Percentiles rank a stretch among this genome's conserved stretches.
phyloP scores from a whole-genome alignment of 2,797 vertebrate genomes.

The Emydoidea blandingii region DNA sequence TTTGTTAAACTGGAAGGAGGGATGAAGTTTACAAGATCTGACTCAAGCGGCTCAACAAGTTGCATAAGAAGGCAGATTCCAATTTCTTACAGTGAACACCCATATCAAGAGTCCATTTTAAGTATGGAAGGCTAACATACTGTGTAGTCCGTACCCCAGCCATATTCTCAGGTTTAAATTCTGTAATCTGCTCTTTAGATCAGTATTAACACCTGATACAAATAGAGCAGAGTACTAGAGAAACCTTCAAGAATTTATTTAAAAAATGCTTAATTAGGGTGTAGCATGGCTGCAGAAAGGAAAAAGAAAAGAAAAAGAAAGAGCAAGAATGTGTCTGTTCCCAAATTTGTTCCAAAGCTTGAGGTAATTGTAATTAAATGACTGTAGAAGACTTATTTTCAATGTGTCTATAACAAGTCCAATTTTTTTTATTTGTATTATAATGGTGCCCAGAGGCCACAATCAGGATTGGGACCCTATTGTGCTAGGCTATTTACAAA shows the following conservation, averaged over 20 bases:
- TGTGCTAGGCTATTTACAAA: background rate
- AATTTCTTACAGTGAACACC: background rate
- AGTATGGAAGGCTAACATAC: background rate
- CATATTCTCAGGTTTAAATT: background rate
- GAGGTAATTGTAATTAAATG: background rate
- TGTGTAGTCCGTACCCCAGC: background rate
- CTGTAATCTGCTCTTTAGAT: background rate
- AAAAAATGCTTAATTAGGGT: background rate
- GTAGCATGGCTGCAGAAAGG: background rate
- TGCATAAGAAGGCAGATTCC: constrained; percentile 51
- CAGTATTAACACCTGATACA: background rate
- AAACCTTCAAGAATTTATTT: background rate
- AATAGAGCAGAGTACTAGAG: background rate
- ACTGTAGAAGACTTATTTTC: background rate
- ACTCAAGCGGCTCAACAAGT: constrained; percentile 51
- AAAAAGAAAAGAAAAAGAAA: background rate
- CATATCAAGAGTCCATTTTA: background rate
- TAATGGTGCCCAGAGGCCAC: background rate
- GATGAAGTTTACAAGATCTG: background rate
- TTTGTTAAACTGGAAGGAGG: background rate
- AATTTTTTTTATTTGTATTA: background rate
- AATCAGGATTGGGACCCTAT: background rate
- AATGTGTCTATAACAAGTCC: background rate
- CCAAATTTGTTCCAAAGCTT: background rate
- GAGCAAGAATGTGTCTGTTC: background rate